Conservation (phyloP, 1,140 invertebrate species). For the Euwallacea similis region DNA sequence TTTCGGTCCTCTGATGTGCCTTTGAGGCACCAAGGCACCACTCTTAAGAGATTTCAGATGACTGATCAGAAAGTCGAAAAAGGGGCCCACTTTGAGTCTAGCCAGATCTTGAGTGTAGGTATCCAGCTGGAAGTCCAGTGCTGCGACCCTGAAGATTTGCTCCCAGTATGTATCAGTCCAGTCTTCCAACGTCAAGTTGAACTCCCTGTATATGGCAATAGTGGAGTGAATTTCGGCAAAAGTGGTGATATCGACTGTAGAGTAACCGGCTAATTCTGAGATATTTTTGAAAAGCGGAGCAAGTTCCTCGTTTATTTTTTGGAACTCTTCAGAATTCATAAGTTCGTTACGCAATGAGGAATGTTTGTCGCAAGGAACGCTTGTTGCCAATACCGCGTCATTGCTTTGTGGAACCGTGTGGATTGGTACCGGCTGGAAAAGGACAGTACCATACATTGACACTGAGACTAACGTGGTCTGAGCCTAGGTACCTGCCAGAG, state of each 20-base stretch:
- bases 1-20: slow-evolving; percentile 2
- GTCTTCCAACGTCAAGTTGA: slow-evolving; percentile 70
- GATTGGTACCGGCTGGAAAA: slow-evolving; percentile 60
- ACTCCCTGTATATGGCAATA: slow-evolving; percentile 67
- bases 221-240: slow-evolving; percentile 66
- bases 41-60: slow-evolving; percentile 23
- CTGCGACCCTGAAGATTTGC: slow-evolving; percentile 56
- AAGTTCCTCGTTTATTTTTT: slow-evolving; percentile 12
- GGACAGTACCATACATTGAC: not conserved
- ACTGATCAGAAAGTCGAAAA: slow-evolving; percentile 55
- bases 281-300: slow-evolving; percentile 14
- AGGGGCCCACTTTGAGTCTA: slow-evolving; percentile 61
- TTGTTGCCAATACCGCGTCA: slow-evolving; percentile 62
- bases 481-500: slow-evolving; percentile 67
- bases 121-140: slow-evolving; percentile 53
- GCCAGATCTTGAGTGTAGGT: slow-evolving; percentile 57
- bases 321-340: slow-evolving; percentile 59
- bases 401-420: slow-evolving; percentile 69
- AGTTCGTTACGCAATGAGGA: slow-evolving; percentile 59
- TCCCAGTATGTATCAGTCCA: slow-evolving; percentile 66
- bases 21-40: not conserved
- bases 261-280: slow-evolving; percentile 12
- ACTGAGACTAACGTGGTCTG: not conserved
- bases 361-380: slow-evolving; percentile 67
- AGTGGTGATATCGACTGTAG: slow-evolving; percentile 56